phyloP scores from a whole-genome alignment of 2,113 vertebrate genomes.

The Ochotona princeps region DNA sequence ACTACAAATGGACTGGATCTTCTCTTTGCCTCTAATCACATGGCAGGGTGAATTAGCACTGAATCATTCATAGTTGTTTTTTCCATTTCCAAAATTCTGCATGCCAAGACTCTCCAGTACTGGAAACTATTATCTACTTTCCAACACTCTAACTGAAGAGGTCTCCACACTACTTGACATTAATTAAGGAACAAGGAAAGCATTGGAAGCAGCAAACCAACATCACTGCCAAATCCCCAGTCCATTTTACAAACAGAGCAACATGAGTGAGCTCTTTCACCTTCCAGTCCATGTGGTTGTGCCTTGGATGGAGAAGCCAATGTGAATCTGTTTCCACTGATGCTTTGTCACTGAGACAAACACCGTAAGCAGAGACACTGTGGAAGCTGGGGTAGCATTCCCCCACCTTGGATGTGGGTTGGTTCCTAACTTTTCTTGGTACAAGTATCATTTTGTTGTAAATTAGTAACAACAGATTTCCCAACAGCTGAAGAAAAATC shows the following conservation, averaged over 20 bases:
- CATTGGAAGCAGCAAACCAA: not conserved
- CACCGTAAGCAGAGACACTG: fast-evolving
- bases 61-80: conserved; percentile 13
- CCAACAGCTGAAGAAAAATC: not conserved
- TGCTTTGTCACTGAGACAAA: not conserved
- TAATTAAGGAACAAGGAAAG: conserved; percentile 24
- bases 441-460: not conserved
- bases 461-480: conserved; percentile 16
- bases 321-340: not conserved
- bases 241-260: not conserved
- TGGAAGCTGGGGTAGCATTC: not conserved
- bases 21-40: conserved; percentile 25
- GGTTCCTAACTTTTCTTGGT: not conserved
- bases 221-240: not conserved
- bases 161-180: conserved; percentile 31
- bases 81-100: not conserved
- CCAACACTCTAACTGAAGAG: not conserved
- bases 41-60: conserved; percentile 46
- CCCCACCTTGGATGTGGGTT: not conserved
- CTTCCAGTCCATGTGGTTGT: not conserved
- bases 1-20: not conserved
- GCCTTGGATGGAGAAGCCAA: not conserved
- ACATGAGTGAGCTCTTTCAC: not conserved
- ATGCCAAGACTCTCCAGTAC: conserved; percentile 2
- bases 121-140: conserved; percentile 43